These are phyloP conservation scores for Myodes glareolus DNA, from an alignment of 2,113 vertebrate genomes.

Conservation along the genomic window DNA sequence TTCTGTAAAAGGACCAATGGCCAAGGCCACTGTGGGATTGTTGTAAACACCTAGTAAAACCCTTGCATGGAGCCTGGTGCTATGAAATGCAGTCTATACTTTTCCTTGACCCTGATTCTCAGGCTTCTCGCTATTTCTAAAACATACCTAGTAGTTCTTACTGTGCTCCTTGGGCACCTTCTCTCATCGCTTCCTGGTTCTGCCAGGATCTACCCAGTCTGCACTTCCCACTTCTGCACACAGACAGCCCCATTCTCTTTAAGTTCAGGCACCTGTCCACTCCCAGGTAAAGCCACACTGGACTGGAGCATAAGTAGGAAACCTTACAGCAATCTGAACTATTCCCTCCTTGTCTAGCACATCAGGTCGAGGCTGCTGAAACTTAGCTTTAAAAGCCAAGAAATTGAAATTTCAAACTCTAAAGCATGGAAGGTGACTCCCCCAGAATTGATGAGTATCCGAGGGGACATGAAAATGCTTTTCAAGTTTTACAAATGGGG, in stretches of 20 bases:
- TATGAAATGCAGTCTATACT: not conserved
- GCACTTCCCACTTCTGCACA: not conserved
- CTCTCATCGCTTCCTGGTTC: not conserved
- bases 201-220: not conserved
- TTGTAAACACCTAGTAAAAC: not conserved
- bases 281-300: not conserved
- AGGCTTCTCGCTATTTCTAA: constrained; percentile 1
- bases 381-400: not conserved
- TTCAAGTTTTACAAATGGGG: not conserved
- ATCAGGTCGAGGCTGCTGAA: not conserved
- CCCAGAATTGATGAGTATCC: not conserved
- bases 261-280: not conserved
- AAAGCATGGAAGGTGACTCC: not conserved
- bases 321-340: not conserved
- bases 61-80: not conserved
- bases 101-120: not conserved
- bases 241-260: not conserved
- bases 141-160: not conserved
- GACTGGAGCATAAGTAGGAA: not conserved
- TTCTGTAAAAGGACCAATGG: not conserved
- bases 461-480: not conserved
- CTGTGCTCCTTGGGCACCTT: not conserved
- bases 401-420: constrained; percentile 2
- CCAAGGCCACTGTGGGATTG: not conserved
- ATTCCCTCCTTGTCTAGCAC: not conserved